Evolutionary conservation across 1,140 invertebrate species (phyloP).

Genomic region (Archivesica marissinica): DNA sequence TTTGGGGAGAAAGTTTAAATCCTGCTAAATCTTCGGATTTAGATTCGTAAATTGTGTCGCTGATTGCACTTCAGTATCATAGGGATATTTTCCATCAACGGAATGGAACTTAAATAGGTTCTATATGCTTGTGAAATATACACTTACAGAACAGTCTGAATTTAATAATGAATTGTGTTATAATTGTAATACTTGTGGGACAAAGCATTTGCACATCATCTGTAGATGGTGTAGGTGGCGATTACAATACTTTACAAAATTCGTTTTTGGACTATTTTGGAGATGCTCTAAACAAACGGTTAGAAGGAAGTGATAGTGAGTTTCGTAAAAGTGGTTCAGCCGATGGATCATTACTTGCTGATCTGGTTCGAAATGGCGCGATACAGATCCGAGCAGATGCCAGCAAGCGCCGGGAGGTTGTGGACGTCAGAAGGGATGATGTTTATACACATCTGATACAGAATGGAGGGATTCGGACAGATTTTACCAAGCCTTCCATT

Average conservation of each 20-base stretch:
- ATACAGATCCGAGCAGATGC: not conserved
- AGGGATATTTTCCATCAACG: slow-evolving; percentile 2
- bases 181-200: not conserved
- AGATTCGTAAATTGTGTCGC: slow-evolving; percentile 43
- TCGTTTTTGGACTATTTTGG: not conserved
- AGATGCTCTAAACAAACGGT: not conserved
- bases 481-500: slow-evolving; percentile 59
- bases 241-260: not conserved
- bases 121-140: not conserved
- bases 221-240: not conserved
- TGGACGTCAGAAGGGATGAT: not conserved
- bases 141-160: not conserved
- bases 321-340: not conserved
- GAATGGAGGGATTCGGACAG: slow-evolving; percentile 23
- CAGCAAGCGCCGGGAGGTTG: not conserved
- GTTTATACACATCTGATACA: slow-evolving; percentile 25
- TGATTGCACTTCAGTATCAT: slow-evolving; percentile 3
- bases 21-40: slow-evolving; percentile 57
- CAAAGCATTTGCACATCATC: not conserved
- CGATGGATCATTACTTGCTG: not conserved
- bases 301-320: not conserved
- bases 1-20: slow-evolving; percentile 60
- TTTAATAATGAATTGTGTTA: not conserved
- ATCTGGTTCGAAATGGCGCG: slow-evolving; percentile 22
- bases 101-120: slow-evolving; percentile 12